Evolutionary conservation across 2,797 vertebrate genomes (phyloP).

Genomic region (Lepilemur ruficaudatus): DNA sequence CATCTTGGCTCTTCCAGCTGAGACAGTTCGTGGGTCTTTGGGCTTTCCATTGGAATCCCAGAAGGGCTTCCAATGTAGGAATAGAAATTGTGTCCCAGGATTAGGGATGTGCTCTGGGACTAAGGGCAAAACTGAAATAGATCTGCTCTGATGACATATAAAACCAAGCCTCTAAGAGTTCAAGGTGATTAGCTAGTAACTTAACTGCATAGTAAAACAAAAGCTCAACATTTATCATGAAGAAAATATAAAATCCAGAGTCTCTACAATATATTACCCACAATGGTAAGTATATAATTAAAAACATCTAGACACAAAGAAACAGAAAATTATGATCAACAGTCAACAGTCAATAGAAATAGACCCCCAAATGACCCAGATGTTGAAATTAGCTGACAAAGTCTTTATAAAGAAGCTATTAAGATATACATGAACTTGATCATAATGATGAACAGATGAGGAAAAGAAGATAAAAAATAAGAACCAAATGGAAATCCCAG

Average conservation of each 20-base stretch:
- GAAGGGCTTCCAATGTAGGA: not conserved
- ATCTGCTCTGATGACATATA: not conserved
- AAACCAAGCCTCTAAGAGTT: not conserved
- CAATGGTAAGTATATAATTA: not conserved
- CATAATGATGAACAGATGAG: not conserved
- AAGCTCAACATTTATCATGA: not conserved
- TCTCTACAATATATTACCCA: not conserved
- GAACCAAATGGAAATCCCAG: conserved; percentile 9
- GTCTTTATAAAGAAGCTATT: conserved; percentile 17
- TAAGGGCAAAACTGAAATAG: not conserved
- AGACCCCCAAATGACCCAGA: not conserved
- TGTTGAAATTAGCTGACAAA: not conserved
- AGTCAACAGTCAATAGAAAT: not conserved
- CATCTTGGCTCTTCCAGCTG: not conserved
- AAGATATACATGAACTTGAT: not conserved
- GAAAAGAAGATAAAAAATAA: not conserved
- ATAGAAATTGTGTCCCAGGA: not conserved
- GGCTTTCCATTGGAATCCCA: not conserved
- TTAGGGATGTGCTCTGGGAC: not conserved
- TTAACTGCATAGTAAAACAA: not conserved
- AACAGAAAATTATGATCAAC: not conserved
- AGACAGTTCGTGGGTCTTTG: not conserved
- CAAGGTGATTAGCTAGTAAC: not conserved
- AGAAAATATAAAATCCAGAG: not conserved
- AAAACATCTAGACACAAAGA: not conserved